Conservation (phyloP, 2,113 vertebrate genomes). For the Neomonachus schauinslandi region DNA sequence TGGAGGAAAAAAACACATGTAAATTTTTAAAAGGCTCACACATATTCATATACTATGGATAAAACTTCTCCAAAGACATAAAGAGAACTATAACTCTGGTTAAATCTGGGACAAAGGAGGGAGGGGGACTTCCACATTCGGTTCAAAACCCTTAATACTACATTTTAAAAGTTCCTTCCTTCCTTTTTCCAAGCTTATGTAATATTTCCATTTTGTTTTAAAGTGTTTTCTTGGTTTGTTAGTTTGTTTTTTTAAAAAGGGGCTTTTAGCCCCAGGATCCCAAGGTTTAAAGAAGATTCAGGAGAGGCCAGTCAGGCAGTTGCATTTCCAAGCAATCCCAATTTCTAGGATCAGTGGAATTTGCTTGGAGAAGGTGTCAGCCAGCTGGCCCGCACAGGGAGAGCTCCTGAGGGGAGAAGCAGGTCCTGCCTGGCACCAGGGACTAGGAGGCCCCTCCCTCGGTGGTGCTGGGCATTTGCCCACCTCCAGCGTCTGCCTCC, state of each 20-base stretch:
- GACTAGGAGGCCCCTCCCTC: background rate
- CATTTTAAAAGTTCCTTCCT: background rate
- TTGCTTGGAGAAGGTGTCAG: background rate
- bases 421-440: background rate
- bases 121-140: background rate
- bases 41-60: background rate
- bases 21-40: background rate
- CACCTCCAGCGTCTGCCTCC: background rate
- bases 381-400: background rate
- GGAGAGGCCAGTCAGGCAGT: background rate
- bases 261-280: background rate
- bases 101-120: background rate
- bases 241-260: background rate
- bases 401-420: background rate
- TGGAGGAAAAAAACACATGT: background rate
- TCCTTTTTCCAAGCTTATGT: background rate
- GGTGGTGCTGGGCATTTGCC: background rate
- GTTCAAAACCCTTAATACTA: background rate
- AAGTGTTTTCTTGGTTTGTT: background rate
- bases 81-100: background rate
- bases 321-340: background rate
- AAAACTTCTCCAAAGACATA: background rate
- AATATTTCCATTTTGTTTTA: background rate
- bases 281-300: background rate
- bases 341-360: background rate